These are phyloP conservation scores for Coptodon rendalli DNA, from an alignment of 2,113 vertebrate species.

Conservation along the genomic window DNA sequence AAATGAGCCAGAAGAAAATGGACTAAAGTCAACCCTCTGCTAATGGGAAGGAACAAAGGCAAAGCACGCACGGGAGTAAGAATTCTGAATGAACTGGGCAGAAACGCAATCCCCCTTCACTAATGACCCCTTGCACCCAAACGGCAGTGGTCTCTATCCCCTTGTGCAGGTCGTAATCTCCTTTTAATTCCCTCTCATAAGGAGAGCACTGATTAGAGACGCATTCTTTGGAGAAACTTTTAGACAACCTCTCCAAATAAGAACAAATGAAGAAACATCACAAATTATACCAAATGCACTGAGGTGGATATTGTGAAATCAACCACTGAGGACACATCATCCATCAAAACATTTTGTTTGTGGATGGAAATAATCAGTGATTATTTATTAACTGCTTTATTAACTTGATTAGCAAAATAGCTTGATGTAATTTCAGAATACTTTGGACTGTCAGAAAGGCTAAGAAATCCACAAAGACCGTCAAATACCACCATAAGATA, in stretches of 20 bases:
- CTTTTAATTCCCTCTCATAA: slow-evolving; percentile 45
- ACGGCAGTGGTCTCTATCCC: slow-evolving; percentile 39
- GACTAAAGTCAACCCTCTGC: slow-evolving; percentile 38
- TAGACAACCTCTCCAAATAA: not conserved
- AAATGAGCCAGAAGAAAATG: slow-evolving; percentile 42
- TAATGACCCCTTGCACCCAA: slow-evolving; percentile 54
- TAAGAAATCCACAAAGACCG: not conserved
- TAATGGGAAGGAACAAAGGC: slow-evolving; percentile 47
- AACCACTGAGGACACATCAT: not conserved
- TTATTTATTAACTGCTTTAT: not conserved
- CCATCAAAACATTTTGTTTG: not conserved
- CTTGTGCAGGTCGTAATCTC: slow-evolving; percentile 52
- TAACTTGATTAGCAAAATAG: not conserved
- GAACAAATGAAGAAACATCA: not conserved
- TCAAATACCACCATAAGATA: not conserved
- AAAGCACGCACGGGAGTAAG: not conserved
- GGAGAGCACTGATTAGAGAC: slow-evolving; percentile 21
- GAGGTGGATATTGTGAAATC: not conserved
- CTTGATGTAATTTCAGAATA: not conserved
- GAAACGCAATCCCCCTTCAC: slow-evolving; percentile 47
- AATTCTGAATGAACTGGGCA: slow-evolving; percentile 39
- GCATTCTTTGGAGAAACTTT: slow-evolving; percentile 34
- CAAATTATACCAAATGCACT: not conserved
- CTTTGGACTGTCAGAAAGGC: not conserved
- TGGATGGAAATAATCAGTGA: not conserved